Conservation (phyloP, 2,888 invertebrate genomes). For the Leptothorax acervorum region DNA sequence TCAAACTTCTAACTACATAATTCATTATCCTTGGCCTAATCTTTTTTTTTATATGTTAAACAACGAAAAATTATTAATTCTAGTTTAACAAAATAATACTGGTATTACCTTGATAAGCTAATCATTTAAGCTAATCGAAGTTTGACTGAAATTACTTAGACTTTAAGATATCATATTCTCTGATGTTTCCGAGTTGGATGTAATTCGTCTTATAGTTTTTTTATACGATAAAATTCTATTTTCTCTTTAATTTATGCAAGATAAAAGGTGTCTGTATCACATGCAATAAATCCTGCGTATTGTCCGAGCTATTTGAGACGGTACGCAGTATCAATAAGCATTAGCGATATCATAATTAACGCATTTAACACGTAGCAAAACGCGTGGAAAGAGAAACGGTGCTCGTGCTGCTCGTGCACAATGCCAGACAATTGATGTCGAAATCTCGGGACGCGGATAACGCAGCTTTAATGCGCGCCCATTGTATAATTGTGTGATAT, state of each 20-base stretch:
- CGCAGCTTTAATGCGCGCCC: neutral
- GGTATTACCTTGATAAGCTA: neutral
- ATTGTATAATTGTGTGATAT: slow-evolving; percentile 20
- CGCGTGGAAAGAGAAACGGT: neutral
- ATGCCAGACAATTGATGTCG: slow-evolving; percentile 3
- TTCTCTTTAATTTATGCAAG: neutral
- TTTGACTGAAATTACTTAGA: neutral
- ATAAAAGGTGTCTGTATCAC: neutral
- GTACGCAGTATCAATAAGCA: neutral
- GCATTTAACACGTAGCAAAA: slow-evolving; percentile 11
- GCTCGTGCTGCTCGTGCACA: neutral
- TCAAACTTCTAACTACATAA: neutral
- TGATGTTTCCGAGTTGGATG: neutral
- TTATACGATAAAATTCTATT: neutral
- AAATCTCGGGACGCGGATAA: slow-evolving; percentile 8
- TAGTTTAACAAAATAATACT: neutral
- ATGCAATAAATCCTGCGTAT: neutral
- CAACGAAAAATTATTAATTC: neutral
- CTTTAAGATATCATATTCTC: neutral
- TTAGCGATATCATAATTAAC: neutral
- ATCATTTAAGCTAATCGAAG: neutral
- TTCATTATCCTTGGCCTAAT: neutral
- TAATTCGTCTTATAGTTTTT: neutral
- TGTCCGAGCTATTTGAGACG: neutral
- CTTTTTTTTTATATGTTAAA: neutral